Evolutionary conservation across 2,113 vertebrate genomes (phyloP), one percentile per base, ranked within the genome.

Genomic region (Oceanodroma tethys): DNA sequence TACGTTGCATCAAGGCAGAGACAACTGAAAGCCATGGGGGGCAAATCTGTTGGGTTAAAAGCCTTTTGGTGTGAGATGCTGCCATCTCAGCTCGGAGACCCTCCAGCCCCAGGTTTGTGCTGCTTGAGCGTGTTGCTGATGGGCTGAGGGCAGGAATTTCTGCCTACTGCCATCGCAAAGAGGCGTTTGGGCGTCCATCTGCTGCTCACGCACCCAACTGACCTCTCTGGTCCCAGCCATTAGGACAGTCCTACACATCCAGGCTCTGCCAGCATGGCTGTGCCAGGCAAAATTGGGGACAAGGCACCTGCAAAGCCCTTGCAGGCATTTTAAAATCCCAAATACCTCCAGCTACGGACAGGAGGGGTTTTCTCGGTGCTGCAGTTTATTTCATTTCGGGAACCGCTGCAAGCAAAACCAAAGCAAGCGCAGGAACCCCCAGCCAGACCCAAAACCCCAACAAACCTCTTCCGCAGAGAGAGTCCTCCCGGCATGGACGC

Each of bases 81-180:
- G 72, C 47, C 72, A 58, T 55, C 74, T 86, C 34, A 1, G 58
- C 15, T 76, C 13, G 3, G 67, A 90, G 71, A 86, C 25, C 40
- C 53, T 84, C 66, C 81, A 90, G 43, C 6, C 52, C 21, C 17
- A 48, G 78, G 23, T 85, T 22, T 88, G 47, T 18, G 63, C 52
- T 52, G 42, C 40, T 79, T 4, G 4, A 56, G 12, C 4, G 2
- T 8, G 19, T 3, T 81, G 83, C 55, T 3, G 20, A 40, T 40
- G n/a, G 56, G 73, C 67, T 63, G 30, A 67, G 43, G 58, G 36
- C 30, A 91, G 50, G 50, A 85, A 88, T 96, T 88, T 93, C 85
- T 73, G 58, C n/a, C 27, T 42, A 17, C 27, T 92, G 85, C 75
- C 72, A 86, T 20, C 1, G 21, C 48, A 93, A 86, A 73, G 75